Base-by-base conservation (phyloP, 1,140 invertebrate species). In the Tetramorium alpestre region DNA sequence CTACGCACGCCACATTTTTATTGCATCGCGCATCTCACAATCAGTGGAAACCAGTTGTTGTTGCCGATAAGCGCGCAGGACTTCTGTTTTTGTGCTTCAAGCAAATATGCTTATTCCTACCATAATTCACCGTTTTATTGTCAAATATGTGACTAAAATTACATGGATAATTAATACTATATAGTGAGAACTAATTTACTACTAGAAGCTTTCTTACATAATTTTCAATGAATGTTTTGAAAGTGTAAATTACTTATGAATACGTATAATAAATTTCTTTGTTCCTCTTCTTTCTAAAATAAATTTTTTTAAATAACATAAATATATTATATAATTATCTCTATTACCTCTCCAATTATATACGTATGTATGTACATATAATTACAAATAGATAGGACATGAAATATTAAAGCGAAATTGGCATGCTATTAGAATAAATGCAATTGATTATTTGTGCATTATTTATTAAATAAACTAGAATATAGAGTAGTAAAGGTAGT, bases 1-100 rank as follows among this genome's bases (percentile, higher is more conserved):
- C 87, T 86, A 89, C 56, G 47, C 62, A 69, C 33, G 41, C 54
- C 18, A 60, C 58, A 56, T 65, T 81, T 86, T 89, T 86, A 80
- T 73, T 38, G 13, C 28, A 11, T 56, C 49, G 18, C 28, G 18
- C 38, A 13, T 28, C 41, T 47, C 22, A 33, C 33, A 33, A 33
- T 56, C 22, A 6, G 16, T 60, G 58, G 25, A 65, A 86, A 76
- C 41, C 67, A 77, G 80, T 85, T 60, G 60, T 60, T 56, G 60
- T 58, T 58, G 58, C 54, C 22, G 72, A 81, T 8, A 41, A 60
- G 22, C n/a, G 3, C 8, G 33, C n/a, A 49, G n/a, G n/a, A 64
- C 25, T 70, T 49, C 6, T 54, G 47, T 41, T 51, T 70, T 8
- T 44, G 7, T 70, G 56, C 54, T 51, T 75, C 8, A 51, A 41